Percentiles rank a stretch among this genome's conserved stretches.
Evolutionary conservation across 2,797 vertebrate genomes (phyloP).

Genomic region (Alosa sapidissima): DNA sequence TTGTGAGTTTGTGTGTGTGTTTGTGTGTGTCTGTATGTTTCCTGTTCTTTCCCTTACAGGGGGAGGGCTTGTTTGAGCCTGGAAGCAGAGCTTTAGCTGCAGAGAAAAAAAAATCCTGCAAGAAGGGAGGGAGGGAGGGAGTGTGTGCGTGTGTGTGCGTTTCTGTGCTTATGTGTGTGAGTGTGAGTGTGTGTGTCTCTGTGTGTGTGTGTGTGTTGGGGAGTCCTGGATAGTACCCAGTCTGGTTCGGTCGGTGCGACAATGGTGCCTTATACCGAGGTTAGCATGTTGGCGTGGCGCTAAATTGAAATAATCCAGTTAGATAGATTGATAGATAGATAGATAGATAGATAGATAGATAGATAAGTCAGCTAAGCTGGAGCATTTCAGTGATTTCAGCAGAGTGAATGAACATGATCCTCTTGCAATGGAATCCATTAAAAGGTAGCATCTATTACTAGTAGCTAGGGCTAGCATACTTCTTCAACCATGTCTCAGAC

Average conservation of each 20-base stretch:
- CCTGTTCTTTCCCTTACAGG: constrained; percentile 1
- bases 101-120: background rate
- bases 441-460: background rate
- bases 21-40: background rate
- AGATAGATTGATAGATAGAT: background rate
- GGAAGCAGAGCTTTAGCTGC: constrained; percentile 2
- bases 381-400: no score
- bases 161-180: background rate
- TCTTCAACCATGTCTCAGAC: background rate
- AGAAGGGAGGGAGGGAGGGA: background rate
- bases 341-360: no score
- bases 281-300: background rate
- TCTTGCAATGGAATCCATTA: background rate
- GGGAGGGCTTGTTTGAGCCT: constrained; percentile 13
- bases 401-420: no score
- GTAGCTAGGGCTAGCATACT: background rate
- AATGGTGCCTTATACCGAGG: background rate
- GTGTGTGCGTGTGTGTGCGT: background rate
- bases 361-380: background rate
- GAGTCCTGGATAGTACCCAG: background rate
- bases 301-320: background rate
- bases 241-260: background rate
- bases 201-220: background rate
- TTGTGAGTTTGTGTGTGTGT: background rate
- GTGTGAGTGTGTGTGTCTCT: background rate